Evolutionary conservation across 2,888 invertebrate species (phyloP).

Genomic region (Onchidella celtica): DNA sequence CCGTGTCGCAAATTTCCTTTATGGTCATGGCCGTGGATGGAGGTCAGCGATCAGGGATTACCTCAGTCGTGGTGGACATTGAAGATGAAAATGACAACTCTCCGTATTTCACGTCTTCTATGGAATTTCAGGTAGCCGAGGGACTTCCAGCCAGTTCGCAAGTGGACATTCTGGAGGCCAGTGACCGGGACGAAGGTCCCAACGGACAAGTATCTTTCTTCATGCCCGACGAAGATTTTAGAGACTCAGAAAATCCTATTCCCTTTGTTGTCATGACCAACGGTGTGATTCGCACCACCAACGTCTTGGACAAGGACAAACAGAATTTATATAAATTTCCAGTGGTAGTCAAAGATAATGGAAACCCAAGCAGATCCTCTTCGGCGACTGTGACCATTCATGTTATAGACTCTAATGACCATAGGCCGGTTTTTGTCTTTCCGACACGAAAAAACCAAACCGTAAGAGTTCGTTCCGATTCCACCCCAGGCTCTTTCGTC

Average conservation of each 20-base stretch:
- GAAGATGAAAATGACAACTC: conserved; percentile 68
- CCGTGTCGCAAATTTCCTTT: conserved; percentile 58
- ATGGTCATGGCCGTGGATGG: conserved; percentile 66
- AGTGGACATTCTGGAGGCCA: conserved; percentile 64
- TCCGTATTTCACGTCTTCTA: conserved; percentile 60
- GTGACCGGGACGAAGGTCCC: conserved; percentile 64
- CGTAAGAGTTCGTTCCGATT: conserved; percentile 55
- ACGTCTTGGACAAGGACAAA: conserved; percentile 64
- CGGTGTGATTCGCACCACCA: conserved; percentile 60
- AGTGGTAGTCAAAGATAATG: conserved; percentile 68
- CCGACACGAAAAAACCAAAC: conserved; percentile 64
- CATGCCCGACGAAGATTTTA: conserved; percentile 45
- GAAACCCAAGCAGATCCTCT: conserved; percentile 62
- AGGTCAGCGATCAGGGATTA: conserved; percentile 60
- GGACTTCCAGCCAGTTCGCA: conserved; percentile 56
- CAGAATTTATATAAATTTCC: conserved; percentile 61
- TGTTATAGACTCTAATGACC: conserved; percentile 73
- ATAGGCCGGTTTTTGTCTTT: conserved; percentile 68
- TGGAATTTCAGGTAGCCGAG: conserved; percentile 62
- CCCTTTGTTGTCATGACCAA: conserved; percentile 67
- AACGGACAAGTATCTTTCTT: conserved; percentile 61
- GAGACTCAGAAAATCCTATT: neutral
- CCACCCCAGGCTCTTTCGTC: conserved; percentile 54
- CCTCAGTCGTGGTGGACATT: conserved; percentile 65
- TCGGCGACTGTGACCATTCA: conserved; percentile 64